Evolutionary conservation across 1,140 invertebrate species (phyloP), one percentile per base, ranked within the genome.

Genomic region (Oryzaephilus surinamensis): DNA sequence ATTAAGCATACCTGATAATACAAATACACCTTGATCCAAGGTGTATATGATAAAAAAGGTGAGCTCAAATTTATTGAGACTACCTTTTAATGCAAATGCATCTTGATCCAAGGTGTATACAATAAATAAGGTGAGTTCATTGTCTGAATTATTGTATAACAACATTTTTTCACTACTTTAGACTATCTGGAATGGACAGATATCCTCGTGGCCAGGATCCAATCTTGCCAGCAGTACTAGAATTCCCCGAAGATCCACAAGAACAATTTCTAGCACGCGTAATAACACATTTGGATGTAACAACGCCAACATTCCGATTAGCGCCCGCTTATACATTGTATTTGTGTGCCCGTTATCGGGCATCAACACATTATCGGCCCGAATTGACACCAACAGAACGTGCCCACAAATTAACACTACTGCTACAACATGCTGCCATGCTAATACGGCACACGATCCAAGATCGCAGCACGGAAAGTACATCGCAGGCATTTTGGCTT

Each of bases 261-360:
- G 88, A 93, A 58, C 76, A 81, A 24, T 92, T 97, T 63, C 68
- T 97, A 11, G 77, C 81, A 45, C 79, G 84, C 8, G 79, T 94
- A 40, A 85, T 96, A 44, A 79, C 82, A 7, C 80, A 91, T 46
- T 73, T 94, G 28, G 90, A 94, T 63, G 85, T 85, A 14, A 80
- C 79, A 50, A 76, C 78, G 30, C 81, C 83, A 12, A 81, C 82
- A 37, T 89, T 89, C 63, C 85, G 86, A 62, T 69, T 97, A 26
- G 87, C 92, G 1, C 92, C 93, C 1, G 92, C 93, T 4, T 98
- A 97, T 61, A 89, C 90, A 0, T 72, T 97, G 2, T 98, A 97
- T 62, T 72, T 98, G 55, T 90, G 87, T 45, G 85, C 89, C 24
- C 75, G 85, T 54, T 93, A 93, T 60, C 74, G 92, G 27, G 88